Evolutionary conservation across 2,888 invertebrate genomes (phyloP), one percentile per base, ranked within the genome.

Genomic region (Pandemis cinnamomeana): DNA sequence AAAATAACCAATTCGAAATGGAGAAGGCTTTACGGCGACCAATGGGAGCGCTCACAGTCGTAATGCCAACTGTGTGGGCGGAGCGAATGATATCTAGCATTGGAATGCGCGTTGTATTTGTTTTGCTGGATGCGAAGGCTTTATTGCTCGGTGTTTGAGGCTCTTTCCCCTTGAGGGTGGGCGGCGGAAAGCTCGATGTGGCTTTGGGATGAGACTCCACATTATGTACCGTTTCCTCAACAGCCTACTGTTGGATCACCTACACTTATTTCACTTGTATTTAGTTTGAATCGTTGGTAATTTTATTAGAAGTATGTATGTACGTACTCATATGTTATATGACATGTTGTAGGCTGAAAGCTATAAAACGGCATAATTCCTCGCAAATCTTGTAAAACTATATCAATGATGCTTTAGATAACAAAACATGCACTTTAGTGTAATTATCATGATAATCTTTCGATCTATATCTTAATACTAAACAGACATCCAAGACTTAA

Each of bases 41-140:
- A 94, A 94, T 94, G 83, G 87, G 90, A 93, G 84, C 86, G 92
- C 93, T 84, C 82, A 89, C 91, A 94, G 88, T 93, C 92, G 93
- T 94, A 89, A 94, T 94, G 93, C 94, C 94, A 86, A 94, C 93
- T 94, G 94, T 93, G 91, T 89, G 89, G 93, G 94, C 92, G 94
- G 89, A 82, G 93, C 92, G 86, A 94, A 88, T 94, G 94, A 94
- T 94, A 94, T 94, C 94, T 94, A 92, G 93, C 91, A 94, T 94
- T 94, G 94, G 93, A 94, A 94, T 94, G 94, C 89, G 89, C 89
- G 87, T 92, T 90, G 92, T 94, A 94, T 94, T 94, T 94, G 93
- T 94, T 93, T 93, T 93, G 93, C 88, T 85, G 85, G 90, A 89
- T 92, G 81, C 87, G 90, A 89, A 93, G 92, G 92, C 94, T 94